Conservation (phyloP, 2,113 vertebrate genomes). For the Cacatua alba region DNA sequence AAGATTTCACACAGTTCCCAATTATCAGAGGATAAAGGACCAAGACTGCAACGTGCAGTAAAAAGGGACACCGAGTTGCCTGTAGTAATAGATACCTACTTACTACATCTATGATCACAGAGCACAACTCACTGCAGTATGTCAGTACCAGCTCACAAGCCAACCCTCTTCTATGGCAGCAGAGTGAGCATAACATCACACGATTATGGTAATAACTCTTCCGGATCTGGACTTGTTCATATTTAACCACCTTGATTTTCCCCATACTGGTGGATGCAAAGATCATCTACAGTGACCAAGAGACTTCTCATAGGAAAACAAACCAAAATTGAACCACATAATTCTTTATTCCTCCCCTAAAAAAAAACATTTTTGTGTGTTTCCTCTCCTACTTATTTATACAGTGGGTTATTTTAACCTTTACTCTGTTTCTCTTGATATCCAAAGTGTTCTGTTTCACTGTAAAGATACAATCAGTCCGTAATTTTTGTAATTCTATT, state of each 20-base stretch:
- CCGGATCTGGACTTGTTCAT: neutral
- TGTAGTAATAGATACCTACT: neutral
- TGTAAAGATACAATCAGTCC: neutral
- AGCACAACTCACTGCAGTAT: neutral
- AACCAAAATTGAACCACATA: neutral
- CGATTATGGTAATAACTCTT: rapidly evolving
- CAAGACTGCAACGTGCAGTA: neutral
- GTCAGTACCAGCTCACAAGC: neutral
- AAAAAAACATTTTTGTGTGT: rapidly evolving
- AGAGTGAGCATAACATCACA: neutral
- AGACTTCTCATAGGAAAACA: neutral
- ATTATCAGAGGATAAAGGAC: neutral
- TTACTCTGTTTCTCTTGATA: neutral
- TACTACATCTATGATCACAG: rapidly evolving
- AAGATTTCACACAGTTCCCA: neutral
- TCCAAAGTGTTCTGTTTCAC: neutral
- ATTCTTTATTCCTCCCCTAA: rapidly evolving
- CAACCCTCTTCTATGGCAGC: neutral
- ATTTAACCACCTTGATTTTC: neutral
- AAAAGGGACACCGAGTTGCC: neutral
- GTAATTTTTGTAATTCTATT: neutral
- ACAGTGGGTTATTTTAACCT: neutral
- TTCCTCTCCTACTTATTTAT: neutral
- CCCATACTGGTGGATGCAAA: neutral
- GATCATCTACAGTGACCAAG: neutral